A percentile compares a stretch with the other conserved stretches of the same genome.
Evolutionary conservation across 2,113 vertebrate genomes (phyloP).

Genomic region (Atlantisia rogersi): DNA sequence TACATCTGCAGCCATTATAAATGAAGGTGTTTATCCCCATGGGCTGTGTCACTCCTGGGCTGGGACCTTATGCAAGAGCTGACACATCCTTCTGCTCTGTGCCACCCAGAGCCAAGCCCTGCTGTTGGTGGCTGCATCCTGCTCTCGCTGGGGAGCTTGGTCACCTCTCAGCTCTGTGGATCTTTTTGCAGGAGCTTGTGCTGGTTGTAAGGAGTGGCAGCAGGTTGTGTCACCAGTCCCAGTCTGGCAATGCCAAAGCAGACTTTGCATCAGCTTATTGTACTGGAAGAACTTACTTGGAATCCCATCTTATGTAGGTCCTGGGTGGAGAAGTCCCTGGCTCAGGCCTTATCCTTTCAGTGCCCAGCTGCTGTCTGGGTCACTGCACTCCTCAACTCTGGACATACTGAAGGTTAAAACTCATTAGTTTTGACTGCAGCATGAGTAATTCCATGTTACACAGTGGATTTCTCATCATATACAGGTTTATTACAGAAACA

Average conservation of each 20-base stretch:
- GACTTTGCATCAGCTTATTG: neutral
- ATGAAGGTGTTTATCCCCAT: accelerated
- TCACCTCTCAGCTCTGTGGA: neutral
- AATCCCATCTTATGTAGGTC: neutral
- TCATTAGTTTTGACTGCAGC: neutral
- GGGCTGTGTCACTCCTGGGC: neutral
- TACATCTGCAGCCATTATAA: neutral
- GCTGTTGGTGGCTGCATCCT: neutral
- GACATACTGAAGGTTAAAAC: neutral
- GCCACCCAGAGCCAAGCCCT: neutral
- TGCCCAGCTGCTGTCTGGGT: neutral
- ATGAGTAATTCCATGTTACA: neutral
- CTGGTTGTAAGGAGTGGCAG: neutral
- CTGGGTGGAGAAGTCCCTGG: neutral
- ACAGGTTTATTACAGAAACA: slow-evolving; percentile 47
- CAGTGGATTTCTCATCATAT: neutral
- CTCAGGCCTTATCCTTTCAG: neutral
- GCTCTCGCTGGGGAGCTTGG: accelerated
- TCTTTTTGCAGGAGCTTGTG: neutral
- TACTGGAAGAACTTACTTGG: neutral
- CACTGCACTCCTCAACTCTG: neutral
- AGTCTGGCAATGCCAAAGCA: no score
- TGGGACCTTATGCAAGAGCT: neutral
- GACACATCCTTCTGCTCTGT: neutral
- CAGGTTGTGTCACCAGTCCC: neutral